Percentiles rank a stretch among this genome's conserved stretches.
Conservation (phyloP, 2,113 vertebrate genomes). For the Percina caprodes region DNA sequence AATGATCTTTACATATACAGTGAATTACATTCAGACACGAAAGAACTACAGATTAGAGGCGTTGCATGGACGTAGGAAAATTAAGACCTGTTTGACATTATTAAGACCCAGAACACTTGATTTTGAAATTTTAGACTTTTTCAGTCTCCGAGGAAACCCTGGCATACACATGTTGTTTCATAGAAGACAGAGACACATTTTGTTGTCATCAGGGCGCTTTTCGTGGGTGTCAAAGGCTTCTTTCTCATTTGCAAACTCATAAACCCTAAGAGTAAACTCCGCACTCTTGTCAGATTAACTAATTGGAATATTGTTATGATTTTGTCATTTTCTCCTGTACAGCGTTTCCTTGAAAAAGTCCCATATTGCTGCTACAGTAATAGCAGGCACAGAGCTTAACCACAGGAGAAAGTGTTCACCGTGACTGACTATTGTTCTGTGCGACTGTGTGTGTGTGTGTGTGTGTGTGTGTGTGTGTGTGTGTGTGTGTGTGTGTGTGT, state of each 20-base stretch:
- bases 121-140: too few relatives aligned
- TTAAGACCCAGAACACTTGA: too few relatives aligned
- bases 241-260: neutral
- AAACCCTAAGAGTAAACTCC: neutral
- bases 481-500: too few relatives aligned
- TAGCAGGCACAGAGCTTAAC: neutral
- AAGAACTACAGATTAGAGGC: too few relatives aligned
- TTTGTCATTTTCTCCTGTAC: neutral
- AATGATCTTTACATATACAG: too few relatives aligned
- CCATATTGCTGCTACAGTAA: neutral
- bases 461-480: too few relatives aligned
- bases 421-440: neutral
- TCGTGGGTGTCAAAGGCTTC: neutral
- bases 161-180: neutral
- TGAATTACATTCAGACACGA: too few relatives aligned
- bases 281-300: neutral
- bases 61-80: too few relatives aligned
- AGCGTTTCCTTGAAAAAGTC: neutral
- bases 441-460: neutral
- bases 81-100: too few relatives aligned
- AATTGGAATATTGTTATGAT: neutral
- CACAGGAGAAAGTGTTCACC: neutral
- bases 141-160: too few relatives aligned
- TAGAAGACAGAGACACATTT: neutral
- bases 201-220: neutral